Conservation (phyloP, 2,113 vertebrate genomes). For the Psittacula cyanocephala region DNA sequence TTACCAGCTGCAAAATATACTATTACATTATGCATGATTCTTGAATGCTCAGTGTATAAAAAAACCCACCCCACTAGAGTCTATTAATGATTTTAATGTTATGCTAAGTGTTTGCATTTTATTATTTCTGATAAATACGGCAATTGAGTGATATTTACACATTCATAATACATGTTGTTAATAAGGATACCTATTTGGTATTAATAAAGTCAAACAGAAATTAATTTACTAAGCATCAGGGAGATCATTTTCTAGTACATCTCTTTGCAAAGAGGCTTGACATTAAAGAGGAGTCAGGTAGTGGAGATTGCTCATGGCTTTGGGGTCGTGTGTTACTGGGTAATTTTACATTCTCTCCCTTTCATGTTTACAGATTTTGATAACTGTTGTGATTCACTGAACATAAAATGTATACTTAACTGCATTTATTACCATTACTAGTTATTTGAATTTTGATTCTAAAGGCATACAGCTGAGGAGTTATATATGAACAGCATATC, state of each 20-base stretch:
- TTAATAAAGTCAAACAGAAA: slow-evolving; percentile 34
- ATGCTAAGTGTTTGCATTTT: slow-evolving; percentile 28
- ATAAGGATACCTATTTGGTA: slow-evolving; percentile 1
- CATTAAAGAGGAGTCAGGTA: background rate
- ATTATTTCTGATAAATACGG: slow-evolving; percentile 49
- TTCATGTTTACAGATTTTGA: background rate
- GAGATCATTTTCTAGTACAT: background rate
- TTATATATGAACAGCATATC: background rate
- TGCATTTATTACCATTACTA: background rate
- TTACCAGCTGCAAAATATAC: slow-evolving; percentile 57
- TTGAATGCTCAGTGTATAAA: slow-evolving; percentile 38
- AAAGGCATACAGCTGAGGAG: background rate
- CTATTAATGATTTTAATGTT: slow-evolving; percentile 14
- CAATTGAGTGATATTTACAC: slow-evolving; percentile 35
- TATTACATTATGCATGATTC: slow-evolving; percentile 74
- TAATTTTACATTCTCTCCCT: background rate
- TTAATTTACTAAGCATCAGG: slow-evolving; percentile 39
- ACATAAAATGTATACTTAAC: background rate
- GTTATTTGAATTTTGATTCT: background rate
- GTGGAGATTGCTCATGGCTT: background rate
- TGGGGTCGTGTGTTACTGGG: background rate
- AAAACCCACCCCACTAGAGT: background rate
- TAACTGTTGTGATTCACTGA: background rate
- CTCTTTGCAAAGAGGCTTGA: background rate
- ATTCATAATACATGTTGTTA: slow-evolving; percentile 30